phyloP scores from a whole-genome alignment of 2,888 invertebrate genomes.

The Apotomis capreana region DNA sequence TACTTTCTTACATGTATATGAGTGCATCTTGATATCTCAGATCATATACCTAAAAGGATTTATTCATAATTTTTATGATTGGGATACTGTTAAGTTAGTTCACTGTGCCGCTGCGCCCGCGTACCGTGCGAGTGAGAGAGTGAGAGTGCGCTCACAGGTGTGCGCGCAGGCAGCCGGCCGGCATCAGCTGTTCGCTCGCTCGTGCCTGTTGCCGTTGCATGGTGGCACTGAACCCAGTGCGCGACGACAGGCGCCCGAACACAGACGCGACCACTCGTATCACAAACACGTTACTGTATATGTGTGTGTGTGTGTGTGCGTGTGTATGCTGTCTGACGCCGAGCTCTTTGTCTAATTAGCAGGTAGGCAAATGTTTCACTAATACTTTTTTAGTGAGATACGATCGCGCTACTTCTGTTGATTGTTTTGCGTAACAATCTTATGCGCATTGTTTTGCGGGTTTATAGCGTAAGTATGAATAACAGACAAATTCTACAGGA shows the following conservation, averaged over 20 bases:
- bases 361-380: conserved; percentile 75
- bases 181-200: conserved; percentile 76
- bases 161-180: conserved; percentile 67
- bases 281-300: conserved; percentile 41
- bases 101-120: conserved; percentile 43
- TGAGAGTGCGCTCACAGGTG: conserved; percentile 69
- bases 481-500: conserved; percentile 24
- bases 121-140: conserved; percentile 71
- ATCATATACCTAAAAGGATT: background rate
- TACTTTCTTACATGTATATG: too few relatives aligned
- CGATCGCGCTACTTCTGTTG: conserved; percentile 52
- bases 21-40: too few relatives aligned
- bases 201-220: conserved; percentile 65
- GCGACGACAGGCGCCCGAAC: conserved; percentile 69
- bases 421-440: conserved; percentile 56
- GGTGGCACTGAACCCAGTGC: conserved; percentile 66
- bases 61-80: background rate
- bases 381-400: conserved; percentile 54
- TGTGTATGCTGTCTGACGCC: conserved; percentile 70
- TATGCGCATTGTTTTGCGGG: conserved; percentile 39
- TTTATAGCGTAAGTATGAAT: conserved; percentile 46
- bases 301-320: conserved; percentile 72
- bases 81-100: background rate
- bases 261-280: conserved; percentile 58
- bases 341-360: conserved; percentile 80